Base-by-base conservation (phyloP, 2,113 vertebrate genomes). In the Peromyscus polionotus region DNA sequence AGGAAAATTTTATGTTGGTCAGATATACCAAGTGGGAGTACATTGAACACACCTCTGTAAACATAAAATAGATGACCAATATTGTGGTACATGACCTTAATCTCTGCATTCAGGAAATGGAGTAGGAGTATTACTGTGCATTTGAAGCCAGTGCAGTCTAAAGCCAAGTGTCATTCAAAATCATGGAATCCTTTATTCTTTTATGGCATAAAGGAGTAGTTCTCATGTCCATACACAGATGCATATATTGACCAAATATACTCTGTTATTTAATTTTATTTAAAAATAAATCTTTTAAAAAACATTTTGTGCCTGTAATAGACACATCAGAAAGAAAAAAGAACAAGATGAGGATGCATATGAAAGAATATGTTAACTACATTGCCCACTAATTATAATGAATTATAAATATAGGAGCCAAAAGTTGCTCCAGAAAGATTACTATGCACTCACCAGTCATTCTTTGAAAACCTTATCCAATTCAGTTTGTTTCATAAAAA, bases 101-200 rank as follows among this genome's bases (percentile, higher is more conserved):
- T 70, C 12, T 70, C 14, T 16, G 33, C 2, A 7, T 19, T 70
- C 5, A 14, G 12, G 31, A 13, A 12, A 31, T 70, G 16, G 14
- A 70, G 33, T 0, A 19, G 68, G 16, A 1, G 16, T 17, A 19
- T 70, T 2, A 1, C 14, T n/a, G 33, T 70, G 68, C 2, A 36
- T 70, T 70, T 68, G 28, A 68, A 4, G 12, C 67, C 12, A 68
- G 31, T 31, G 9, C 26, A 63, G 61, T 9, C 26, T 26, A 26
- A 20, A 26, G 22, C 61, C 36, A 39, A 17, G 19, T 51, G 9
- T 51, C 48, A 4, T 3, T 14, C 67, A n/a, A 70, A 17, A n/a
- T 16, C 16, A n/a, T 19, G 5, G 7, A 13, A n/a, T 72, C 33
- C 5, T 3, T 22, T 73, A 4, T 16, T 0, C 6, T 39, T 39